Base-by-base conservation (phyloP, 2,888 invertebrate genomes). In the Metallyticus violacea region DNA sequence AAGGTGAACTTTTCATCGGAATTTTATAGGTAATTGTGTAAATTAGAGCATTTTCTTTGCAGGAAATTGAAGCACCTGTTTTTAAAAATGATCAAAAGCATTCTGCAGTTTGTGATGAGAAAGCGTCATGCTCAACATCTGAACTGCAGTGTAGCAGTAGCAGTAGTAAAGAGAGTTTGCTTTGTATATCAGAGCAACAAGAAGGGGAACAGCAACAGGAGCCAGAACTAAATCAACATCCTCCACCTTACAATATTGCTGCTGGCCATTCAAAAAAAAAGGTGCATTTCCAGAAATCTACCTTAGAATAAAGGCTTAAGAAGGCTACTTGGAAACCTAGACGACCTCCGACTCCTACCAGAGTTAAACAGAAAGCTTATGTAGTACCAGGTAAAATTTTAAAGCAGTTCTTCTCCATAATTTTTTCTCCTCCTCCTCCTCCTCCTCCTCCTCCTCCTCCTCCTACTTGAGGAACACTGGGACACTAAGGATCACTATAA, bases 211-310 rank as follows among this genome's bases (percentile, higher is more conserved):
- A 62, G 3, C 3, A 15, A 15, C 40, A 62, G 15, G 40, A 62
- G 22, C 3, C 40, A 15, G 40, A 62, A 26, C 40, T 22, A 62
- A 9, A 62, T 62, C 86, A 86, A 27, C 87, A 89, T 62, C 97
- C 97, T 25, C 97, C 97, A 1, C 97, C 97, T 0, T 97, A 97
- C 92, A 96, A 97, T 90, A 96, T 97, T 90, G 97, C 97, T 30
- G 96, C 97, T 28, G 95, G 95, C 3, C 96, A 95, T 90, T 97
- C 97, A 22, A 96, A 96, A 93, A 96, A 96, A 90, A 96, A 96
- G 88, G 94, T 94, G 90, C 94, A 94, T 90, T 95, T 95, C 89
- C 28, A 77, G n/a, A n/a, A n/a, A 22, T 26, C 77, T n/a, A 22
- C 25, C 2, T 62, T 62, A 0, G 40, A 62, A 62, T 9, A 9